Percentiles rank a stretch among this genome's conserved stretches.
These are phyloP conservation scores for Aplocera efformata DNA, from an alignment of 2,888 invertebrate species.

Conservation along the genomic window DNA sequence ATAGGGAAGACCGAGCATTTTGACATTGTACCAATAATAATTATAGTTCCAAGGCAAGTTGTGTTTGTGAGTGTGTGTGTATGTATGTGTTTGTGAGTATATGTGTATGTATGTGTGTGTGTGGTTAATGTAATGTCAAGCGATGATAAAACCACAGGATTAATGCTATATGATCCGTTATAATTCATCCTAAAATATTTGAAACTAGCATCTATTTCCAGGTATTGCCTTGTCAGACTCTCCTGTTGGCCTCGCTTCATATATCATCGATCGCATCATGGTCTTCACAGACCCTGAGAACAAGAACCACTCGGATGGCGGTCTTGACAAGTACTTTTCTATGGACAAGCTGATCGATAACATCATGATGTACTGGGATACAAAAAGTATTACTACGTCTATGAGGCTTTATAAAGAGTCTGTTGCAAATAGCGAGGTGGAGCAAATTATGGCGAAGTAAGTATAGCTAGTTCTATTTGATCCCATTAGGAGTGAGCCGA, in stretches of 20 bases:
- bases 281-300: slow-evolving; percentile 82
- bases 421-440: slow-evolving; percentile 47
- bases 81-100: too few species aligned
- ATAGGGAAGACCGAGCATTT: too few species aligned
- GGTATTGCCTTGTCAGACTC: slow-evolving; percentile 87
- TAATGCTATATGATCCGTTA: too few species aligned
- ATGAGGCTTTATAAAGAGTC: slow-evolving; percentile 83
- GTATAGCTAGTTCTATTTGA: slow-evolving; percentile 27
- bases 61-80: too few species aligned
- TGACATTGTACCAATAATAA: too few species aligned
- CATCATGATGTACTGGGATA: slow-evolving; percentile 78
- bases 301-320: slow-evolving; percentile 80
- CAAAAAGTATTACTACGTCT: slow-evolving; percentile 68
- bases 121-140: too few species aligned
- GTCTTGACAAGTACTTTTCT: slow-evolving; percentile 66
- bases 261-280: slow-evolving; percentile 92
- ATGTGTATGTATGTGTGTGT: too few species aligned
- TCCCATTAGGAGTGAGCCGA: too few species aligned
- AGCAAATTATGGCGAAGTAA: slow-evolving; percentile 59
- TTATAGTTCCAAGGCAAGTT: too few species aligned
- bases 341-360: slow-evolving; percentile 70
- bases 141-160: too few species aligned
- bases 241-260: slow-evolving; percentile 91
- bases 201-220: slow-evolving; percentile 41
- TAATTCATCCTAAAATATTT: neutral